These are phyloP conservation scores for Pelecanoides urinatrix DNA, from an alignment of 2,113 vertebrate genomes.

Conservation along the genomic window DNA sequence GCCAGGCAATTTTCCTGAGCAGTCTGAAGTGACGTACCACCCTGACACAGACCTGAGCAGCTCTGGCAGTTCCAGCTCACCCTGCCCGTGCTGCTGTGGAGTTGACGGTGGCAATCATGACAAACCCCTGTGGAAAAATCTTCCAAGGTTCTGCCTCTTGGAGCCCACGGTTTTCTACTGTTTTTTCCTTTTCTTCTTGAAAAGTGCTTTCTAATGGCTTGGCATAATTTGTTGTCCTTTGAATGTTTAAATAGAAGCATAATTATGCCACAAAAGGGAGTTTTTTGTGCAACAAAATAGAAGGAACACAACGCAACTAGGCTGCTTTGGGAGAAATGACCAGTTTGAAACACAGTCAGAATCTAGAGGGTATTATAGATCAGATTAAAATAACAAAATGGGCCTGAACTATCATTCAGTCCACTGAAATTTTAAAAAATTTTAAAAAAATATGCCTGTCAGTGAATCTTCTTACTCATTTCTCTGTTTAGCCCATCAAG, in stretches of 20 bases:
- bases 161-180: not conserved
- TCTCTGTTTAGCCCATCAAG: not conserved
- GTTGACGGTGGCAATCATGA: not conserved
- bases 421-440: not conserved
- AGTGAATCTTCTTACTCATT: not conserved
- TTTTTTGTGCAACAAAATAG: not conserved
- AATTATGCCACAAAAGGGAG: not conserved
- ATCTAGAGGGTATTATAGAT: not conserved
- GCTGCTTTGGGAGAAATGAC: not conserved
- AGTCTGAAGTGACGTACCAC: not conserved
- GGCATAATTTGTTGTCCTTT: not conserved
- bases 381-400: not conserved
- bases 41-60: not conserved
- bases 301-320: not conserved
- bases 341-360: not conserved
- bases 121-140: not conserved
- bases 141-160: not conserved
- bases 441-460: not conserved
- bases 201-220: not conserved
- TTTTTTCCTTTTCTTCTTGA: not conserved
- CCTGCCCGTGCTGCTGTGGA: rapidly evolving
- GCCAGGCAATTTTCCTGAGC: not conserved
- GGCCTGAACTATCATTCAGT: not conserved
- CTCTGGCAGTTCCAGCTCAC: not conserved
- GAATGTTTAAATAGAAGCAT: not conserved